Evolutionary conservation across 1,140 invertebrate genomes (phyloP).

Genomic region (Drosophila ananassae): DNA sequence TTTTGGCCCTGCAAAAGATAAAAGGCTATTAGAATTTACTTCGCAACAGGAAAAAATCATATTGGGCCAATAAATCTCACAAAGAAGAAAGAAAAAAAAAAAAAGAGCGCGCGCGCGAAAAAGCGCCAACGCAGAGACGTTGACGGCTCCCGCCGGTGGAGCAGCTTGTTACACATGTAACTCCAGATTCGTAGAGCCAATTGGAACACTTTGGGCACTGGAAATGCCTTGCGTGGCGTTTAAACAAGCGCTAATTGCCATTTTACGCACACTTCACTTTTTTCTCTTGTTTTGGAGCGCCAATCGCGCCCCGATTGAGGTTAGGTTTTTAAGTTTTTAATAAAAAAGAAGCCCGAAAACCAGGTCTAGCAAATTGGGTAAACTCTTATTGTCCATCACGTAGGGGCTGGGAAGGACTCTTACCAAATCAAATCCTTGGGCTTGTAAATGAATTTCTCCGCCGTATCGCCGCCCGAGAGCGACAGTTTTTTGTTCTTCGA

Average conservation of each 20-base stretch:
- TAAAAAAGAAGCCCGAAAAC: slow-evolving; percentile 9
- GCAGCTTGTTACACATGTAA: slow-evolving; percentile 7
- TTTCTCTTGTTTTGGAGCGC: slow-evolving; percentile 34
- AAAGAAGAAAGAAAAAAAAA: slow-evolving; percentile 19
- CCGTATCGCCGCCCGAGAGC: slow-evolving; percentile 72
- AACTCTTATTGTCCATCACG: not conserved
- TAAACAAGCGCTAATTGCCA: slow-evolving; percentile 39
- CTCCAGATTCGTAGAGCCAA: slow-evolving; percentile 1
- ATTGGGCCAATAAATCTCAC: slow-evolving; percentile 17
- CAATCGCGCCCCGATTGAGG: slow-evolving; percentile 59
- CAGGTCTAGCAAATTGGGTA: not conserved
- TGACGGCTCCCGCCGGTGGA: slow-evolving; percentile 20
- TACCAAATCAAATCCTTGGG: slow-evolving; percentile 83
- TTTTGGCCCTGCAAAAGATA: slow-evolving; percentile 94
- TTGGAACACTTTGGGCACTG: slow-evolving; percentile 11
- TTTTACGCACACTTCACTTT: slow-evolving; percentile 43
- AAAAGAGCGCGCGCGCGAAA: slow-evolving; percentile 68
- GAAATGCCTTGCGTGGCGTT: slow-evolving; percentile 18
- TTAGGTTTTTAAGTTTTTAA: slow-evolving; percentile 57
- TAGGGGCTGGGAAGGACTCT: slow-evolving; percentile 19
- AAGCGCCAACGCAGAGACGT: slow-evolving; percentile 76
- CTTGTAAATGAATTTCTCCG: slow-evolving; percentile 81
- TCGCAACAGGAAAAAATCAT: slow-evolving; percentile 8
- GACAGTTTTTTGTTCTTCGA: slow-evolving; percentile 83
- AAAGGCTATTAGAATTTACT: slow-evolving; percentile 26